Conservation (phyloP, 2,797 vertebrate genomes). For the Scomberomorus guttatus region DNA sequence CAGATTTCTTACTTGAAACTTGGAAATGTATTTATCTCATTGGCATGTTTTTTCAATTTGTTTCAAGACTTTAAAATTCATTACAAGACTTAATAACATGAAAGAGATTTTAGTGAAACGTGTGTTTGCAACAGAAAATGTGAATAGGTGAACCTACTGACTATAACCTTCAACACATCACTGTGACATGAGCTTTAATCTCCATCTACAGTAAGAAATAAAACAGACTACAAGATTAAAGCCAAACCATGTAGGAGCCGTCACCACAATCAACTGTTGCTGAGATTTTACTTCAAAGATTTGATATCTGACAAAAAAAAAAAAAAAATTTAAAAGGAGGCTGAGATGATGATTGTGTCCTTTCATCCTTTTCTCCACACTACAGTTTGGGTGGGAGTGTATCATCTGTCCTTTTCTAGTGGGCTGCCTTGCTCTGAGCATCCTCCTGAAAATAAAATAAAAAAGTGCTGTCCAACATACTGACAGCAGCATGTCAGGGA, state of each 20-base stretch:
- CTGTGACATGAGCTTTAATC: constrained; percentile 23
- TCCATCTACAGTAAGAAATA: constrained; percentile 24
- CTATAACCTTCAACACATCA: constrained; percentile 17
- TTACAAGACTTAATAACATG: no score
- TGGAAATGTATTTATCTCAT: background rate
- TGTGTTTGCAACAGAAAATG: background rate
- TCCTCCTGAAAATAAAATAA: no score
- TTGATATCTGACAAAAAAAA: constrained; percentile 42
- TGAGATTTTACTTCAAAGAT: constrained; percentile 57
- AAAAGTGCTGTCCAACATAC: background rate
- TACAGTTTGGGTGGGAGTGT: constrained; percentile 10
- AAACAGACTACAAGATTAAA: constrained; percentile 59
- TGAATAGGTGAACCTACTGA: background rate
- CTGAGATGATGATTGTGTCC: constrained; percentile 28
- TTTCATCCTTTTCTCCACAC: constrained; percentile 34
- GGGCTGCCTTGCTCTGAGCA: constrained; percentile 1
- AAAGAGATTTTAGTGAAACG: no score
- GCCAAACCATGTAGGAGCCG: constrained; percentile 15
- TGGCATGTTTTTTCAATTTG: background rate
- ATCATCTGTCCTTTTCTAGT: constrained; percentile 37
- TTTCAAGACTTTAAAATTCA: no score
- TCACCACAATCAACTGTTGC: constrained; percentile 41
- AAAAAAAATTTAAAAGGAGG: no score
- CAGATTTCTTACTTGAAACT: background rate
- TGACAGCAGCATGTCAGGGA: constrained; percentile 1